phyloP scores from a whole-genome alignment of 2,797 vertebrate genomes.

The Monodelphis domestica region DNA sequence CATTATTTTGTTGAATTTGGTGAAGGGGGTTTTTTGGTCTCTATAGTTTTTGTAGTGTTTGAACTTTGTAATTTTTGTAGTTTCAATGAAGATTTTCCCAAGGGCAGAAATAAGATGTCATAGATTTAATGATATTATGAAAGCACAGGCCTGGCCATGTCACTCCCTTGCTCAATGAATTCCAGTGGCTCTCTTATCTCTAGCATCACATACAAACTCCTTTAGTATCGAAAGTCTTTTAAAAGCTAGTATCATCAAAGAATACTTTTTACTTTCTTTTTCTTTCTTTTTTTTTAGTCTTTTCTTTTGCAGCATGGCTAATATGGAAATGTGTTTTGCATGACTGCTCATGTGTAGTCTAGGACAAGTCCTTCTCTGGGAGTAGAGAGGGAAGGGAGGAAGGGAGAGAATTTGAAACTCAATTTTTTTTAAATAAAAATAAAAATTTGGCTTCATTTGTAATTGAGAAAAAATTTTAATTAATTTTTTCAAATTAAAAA shows the following conservation, averaged over 20 bases:
- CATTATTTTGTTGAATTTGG: slow-evolving; percentile 39
- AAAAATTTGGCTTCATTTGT: too few species aligned
- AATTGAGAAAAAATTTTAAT: too few species aligned
- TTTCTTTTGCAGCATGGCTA: too few species aligned
- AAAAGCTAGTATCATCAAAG: neutral
- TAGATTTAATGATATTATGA: neutral
- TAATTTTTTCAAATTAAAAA: too few species aligned
- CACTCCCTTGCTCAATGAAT: neutral
- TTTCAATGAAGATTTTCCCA: slow-evolving; percentile 40
- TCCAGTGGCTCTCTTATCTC: neutral
- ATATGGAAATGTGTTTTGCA: too few species aligned
- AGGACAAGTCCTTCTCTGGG: too few species aligned
- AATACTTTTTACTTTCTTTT: neutral
- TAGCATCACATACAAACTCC: neutral
- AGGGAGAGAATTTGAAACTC: too few species aligned
- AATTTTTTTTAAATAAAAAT: too few species aligned
- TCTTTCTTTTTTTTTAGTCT: too few species aligned
- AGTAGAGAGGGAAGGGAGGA: too few species aligned
- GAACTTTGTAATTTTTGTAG: slow-evolving; percentile 13
- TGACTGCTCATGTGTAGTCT: too few species aligned
- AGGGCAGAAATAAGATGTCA: neutral
- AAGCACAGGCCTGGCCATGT: neutral
- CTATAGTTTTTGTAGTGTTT: neutral
- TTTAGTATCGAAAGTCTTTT: neutral
- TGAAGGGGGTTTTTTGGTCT: neutral